These are phyloP conservation scores for Gastracanthus pulcherrimus DNA, from an alignment of 2,888 invertebrate species.

Conservation along the genomic window DNA sequence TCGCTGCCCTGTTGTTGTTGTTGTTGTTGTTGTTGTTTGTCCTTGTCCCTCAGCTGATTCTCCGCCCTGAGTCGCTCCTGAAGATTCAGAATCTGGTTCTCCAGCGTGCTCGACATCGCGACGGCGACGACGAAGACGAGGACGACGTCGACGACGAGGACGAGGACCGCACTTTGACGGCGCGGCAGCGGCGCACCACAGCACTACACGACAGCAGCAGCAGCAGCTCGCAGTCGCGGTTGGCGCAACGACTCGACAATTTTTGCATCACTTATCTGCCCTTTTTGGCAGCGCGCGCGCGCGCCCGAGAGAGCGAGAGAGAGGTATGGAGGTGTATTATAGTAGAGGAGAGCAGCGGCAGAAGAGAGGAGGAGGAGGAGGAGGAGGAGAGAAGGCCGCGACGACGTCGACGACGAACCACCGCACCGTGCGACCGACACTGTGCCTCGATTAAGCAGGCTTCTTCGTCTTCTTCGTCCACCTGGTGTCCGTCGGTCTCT, in stretches of 20 bases:
- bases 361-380: neutral
- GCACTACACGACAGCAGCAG: conserved; percentile 37
- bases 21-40: conserved; percentile 71
- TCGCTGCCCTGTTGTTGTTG: conserved; percentile 25
- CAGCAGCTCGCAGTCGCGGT: conserved; percentile 59
- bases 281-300: conserved; percentile 71
- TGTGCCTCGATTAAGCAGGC: neutral
- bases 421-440: neutral
- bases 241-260: conserved; percentile 68
- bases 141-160: conserved; percentile 23
- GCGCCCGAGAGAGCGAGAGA: conserved; percentile 1
- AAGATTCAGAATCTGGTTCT: conserved; percentile 90
- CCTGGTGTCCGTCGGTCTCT: neutral
- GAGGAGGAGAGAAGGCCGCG: neutral
- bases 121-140: conserved; percentile 57
- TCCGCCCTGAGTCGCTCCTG: conserved; percentile 88
- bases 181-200: conserved; percentile 44
- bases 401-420: neutral
- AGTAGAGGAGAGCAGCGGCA: no score
- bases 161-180: conserved; percentile 43
- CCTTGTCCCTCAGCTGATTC: conserved; percentile 82
- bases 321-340: neutral
- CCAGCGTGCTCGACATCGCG: conserved; percentile 85
- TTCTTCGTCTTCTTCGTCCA: neutral
- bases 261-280: conserved; percentile 73